phyloP scores from a whole-genome alignment of 2,113 vertebrate genomes.

The Muntiacus muntjak region DNA sequence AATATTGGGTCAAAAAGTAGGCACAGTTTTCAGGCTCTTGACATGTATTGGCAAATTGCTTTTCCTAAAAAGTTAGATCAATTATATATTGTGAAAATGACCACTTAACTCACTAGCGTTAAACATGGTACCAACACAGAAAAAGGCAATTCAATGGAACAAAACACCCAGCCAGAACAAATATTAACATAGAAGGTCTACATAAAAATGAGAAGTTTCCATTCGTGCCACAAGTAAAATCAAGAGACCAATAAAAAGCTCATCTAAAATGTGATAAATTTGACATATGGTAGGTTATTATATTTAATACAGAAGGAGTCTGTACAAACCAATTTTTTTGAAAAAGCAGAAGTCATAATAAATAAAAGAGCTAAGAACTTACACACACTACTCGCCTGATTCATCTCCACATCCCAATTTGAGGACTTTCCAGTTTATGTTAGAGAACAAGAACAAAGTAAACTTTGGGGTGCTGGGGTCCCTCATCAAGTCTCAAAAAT shows the following conservation, averaged over 20 bases:
- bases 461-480: neutral
- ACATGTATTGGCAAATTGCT: neutral
- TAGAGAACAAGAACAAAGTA: neutral
- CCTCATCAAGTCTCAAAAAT: neutral
- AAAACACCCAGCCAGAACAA: neutral
- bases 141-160: neutral
- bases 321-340: neutral
- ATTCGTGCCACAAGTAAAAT: neutral
- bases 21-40: slow-evolving; percentile 3
- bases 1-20: neutral
- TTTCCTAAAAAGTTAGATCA: neutral
- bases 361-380: neutral
- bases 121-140: neutral
- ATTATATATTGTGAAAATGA: neutral
- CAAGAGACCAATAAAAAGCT: neutral
- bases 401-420: neutral
- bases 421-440: neutral
- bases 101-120: neutral
- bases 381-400: neutral
- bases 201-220: neutral
- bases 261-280: neutral
- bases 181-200: neutral
- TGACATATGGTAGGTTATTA: neutral
- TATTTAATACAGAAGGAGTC: neutral
- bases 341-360: neutral